Evolutionary conservation across 2,888 invertebrate genomes (phyloP).

Genomic region (Rhogogaster chlorosoma): DNA sequence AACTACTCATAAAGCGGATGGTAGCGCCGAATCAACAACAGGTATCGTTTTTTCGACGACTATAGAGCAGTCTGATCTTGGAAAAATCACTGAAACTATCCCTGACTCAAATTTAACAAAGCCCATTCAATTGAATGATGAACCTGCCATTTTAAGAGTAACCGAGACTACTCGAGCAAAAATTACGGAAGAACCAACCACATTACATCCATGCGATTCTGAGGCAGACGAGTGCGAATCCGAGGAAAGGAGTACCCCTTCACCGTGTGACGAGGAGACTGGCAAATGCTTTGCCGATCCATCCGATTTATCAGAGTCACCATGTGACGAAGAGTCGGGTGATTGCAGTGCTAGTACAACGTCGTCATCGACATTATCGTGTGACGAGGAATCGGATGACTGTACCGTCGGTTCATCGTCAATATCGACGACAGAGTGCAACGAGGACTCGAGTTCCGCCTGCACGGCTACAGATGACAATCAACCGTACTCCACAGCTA

Average conservation of each 20-base stretch:
- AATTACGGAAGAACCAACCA: background rate
- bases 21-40: background rate
- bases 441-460: background rate
- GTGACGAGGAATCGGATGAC: background rate
- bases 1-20: background rate
- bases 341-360: background rate
- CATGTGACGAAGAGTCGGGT: constrained; percentile 5
- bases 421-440: background rate
- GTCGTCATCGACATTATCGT: background rate
- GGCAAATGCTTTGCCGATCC: background rate
- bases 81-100: background rate
- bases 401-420: background rate
- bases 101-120: no score
- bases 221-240: background rate
- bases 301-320: background rate
- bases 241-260: background rate
- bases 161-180: background rate
- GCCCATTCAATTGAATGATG: background rate
- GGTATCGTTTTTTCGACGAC: background rate
- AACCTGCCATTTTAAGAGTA: background rate
- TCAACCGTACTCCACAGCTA: background rate
- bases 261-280: background rate
- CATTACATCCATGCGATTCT: background rate
- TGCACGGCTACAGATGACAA: background rate
- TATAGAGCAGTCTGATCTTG: background rate